Evolutionary conservation across 2,113 vertebrate species (phyloP), one percentile per base, ranked within the genome.

Genomic region (Melanotaenia duboulayi): DNA sequence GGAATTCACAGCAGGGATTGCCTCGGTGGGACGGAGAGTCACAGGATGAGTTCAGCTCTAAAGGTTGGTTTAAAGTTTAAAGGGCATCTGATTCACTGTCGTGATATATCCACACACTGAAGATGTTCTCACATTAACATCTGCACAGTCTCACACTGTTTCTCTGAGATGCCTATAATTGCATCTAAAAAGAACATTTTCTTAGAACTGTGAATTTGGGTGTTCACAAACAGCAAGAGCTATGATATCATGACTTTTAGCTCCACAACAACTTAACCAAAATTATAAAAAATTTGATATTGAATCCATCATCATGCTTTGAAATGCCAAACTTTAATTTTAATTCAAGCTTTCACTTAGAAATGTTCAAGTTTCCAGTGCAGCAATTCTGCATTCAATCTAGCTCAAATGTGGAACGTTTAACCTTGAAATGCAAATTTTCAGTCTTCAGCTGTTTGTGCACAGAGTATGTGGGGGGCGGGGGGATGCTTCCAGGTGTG

Each of bases 31-130:
- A 65, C 23, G 28, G 28, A 48, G 69, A 60, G 64, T 54, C 44
- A 54, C 60, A 20, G 48, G 35, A 78, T 52, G 64, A 63, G 54
- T 80, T 59, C 46, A 48, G 25, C 12, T 42, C 51, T 59, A 51
- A 35, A 64, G 73, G 70, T 54, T 62, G 67, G 74, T 68, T 81
- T 74, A 60, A 71, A 44, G 64, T 79, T 37, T 79, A 63, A 83
- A 81, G 63, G 40, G 35, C 32, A 42, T 66, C 48, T 40, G 44
- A 78, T 58, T 16, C 44, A 73, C 71, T 64, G 63, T 8, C 28
- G 62, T 60, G 82, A 81, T 55, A 60, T 32, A 61, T 74, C 32
- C 19, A 56, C 42, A 76, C 40, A 20, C 50, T 67, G 74, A 73
- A 51, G 32, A 20, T 42, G 44, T 64, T 84, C 62, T 67, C 55